Percentiles rank a stretch among this genome's conserved stretches.
Evolutionary conservation across 30 jellyfish, hydroid and myxozoan genomes (phyloP).

Genomic region (Cassiopea xamachana): DNA sequence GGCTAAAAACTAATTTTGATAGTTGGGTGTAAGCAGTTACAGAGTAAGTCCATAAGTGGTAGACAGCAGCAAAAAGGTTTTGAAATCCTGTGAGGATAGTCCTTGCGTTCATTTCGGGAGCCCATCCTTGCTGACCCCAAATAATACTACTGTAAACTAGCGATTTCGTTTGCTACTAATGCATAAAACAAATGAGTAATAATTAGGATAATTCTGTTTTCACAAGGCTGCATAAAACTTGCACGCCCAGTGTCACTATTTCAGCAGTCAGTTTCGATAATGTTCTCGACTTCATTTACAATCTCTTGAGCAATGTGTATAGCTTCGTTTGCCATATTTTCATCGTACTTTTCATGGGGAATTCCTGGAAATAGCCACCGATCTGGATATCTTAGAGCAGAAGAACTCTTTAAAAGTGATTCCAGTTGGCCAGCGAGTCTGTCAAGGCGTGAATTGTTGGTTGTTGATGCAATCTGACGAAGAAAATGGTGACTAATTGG

Average conservation of each 20-base stretch:
- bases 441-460: not conserved
- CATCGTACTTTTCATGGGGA: conserved; percentile 66
- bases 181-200: too few species aligned
- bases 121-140: too few species aligned
- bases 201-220: too few species aligned
- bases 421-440: conserved; percentile 53
- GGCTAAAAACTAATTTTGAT: too few species aligned
- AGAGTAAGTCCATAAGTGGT: too few species aligned
- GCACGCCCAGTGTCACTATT: not conserved
- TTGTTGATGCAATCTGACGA: not conserved
- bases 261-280: not conserved
- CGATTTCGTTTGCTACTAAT: too few species aligned
- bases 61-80: too few species aligned
- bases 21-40: too few species aligned
- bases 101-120: too few species aligned
- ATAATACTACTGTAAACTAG: too few species aligned
- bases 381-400: conserved; percentile 61
- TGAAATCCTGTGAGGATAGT: too few species aligned
- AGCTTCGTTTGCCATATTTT: conserved; percentile 53
- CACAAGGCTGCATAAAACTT: too few species aligned
- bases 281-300: conserved; percentile 18
- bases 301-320: conserved; percentile 9
- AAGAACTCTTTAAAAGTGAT: conserved; percentile 39
- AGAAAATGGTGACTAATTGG: not conserved
- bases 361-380: conserved; percentile 40